These are phyloP conservation scores for Euglossa dilemma DNA, from an alignment of 1,140 invertebrate species.

Conservation along the genomic window DNA sequence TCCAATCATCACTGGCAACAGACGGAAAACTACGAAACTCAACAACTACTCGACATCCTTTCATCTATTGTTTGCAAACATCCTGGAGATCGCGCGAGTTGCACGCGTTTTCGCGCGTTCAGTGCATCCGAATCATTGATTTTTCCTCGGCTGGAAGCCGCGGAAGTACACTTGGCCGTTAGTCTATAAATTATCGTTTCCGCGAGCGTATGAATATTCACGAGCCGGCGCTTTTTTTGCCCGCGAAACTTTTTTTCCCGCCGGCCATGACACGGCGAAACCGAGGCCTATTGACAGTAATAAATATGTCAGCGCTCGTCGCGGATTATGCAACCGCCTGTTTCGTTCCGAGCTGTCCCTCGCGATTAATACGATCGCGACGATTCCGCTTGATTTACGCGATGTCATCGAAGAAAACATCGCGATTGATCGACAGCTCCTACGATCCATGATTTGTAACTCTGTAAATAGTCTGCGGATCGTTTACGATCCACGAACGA, in stretches of 20 bases:
- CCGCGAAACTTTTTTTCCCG: not conserved
- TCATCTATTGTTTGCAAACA: no score
- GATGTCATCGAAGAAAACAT: no score
- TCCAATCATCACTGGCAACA: no score
- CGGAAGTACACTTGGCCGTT: not conserved
- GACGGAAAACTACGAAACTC: no score
- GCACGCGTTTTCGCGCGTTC: no score
- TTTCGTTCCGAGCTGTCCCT: no score
- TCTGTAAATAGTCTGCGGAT: no score
- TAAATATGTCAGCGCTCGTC: constrained; percentile 1
- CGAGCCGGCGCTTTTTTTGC: not conserved
- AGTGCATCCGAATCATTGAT: constrained; percentile 8
- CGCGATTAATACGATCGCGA: not conserved
- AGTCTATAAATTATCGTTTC: constrained; percentile 13
- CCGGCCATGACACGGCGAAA: constrained; percentile 16
- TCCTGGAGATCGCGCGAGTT: not conserved
- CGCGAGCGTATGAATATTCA: constrained; percentile 14
- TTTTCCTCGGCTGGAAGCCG: not conserved
- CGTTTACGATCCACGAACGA: no score
- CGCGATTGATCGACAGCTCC: no score
- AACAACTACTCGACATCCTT: no score
- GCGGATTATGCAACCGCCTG: not conserved
- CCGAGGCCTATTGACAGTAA: constrained; percentile 12
- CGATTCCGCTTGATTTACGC: not conserved
- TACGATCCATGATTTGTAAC: no score